phyloP scores from a whole-genome alignment of 2,113 vertebrate species.

The Stercorarius parasiticus region DNA sequence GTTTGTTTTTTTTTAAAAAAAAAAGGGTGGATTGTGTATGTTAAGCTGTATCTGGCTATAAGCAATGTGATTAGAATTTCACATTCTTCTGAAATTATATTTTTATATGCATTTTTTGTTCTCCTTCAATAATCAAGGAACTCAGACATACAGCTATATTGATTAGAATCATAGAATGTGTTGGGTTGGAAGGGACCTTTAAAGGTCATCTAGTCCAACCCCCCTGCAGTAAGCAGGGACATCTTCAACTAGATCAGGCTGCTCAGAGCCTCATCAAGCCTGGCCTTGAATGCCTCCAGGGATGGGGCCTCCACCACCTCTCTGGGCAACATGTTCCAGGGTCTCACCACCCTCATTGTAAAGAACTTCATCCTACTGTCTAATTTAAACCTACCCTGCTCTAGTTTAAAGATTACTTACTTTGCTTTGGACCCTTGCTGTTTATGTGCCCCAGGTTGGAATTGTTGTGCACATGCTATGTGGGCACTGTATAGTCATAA shows the following conservation, averaged over 20 bases:
- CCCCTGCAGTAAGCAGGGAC: too few relatives aligned
- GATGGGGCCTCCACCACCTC: too few relatives aligned
- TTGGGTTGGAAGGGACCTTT: too few relatives aligned
- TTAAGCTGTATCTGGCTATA: background rate
- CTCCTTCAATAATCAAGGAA: background rate
- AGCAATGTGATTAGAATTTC: background rate
- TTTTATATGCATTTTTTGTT: background rate
- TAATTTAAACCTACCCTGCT: too few relatives aligned
- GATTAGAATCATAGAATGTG: background rate
- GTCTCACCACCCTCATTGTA: too few relatives aligned
- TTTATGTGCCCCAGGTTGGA: background rate
- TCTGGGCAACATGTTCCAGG: too few relatives aligned
- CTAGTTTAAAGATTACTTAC: background rate
- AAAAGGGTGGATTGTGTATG: background rate
- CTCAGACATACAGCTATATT: background rate
- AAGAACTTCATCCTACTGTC: too few relatives aligned
- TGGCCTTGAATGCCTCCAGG: too few relatives aligned
- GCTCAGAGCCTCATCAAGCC: too few relatives aligned
- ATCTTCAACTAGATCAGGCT: too few relatives aligned
- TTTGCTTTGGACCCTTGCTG: background rate
- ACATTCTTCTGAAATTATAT: background rate
- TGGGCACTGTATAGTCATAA: background rate
- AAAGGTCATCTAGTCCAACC: too few relatives aligned
- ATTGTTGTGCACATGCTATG: accelerated
- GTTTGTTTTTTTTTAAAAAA: background rate